Evolutionary conservation across 92 coral and sea anemone species (phyloP).

Genomic region (Porites lobata): DNA sequence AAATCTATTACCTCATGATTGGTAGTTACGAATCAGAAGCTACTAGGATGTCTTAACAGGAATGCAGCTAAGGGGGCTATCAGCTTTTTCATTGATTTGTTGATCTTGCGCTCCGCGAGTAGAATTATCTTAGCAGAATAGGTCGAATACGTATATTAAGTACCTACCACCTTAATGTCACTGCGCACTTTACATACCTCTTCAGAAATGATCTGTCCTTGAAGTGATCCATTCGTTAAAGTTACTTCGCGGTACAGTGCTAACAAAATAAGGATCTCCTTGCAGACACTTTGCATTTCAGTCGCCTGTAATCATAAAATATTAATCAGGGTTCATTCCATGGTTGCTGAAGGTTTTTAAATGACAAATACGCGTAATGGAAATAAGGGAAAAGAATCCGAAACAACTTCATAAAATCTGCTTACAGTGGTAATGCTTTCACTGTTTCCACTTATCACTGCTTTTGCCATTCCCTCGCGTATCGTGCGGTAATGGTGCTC

Average conservation of each 20-base stretch:
- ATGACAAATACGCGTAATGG: no score
- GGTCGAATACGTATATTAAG: no score
- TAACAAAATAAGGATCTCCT: constrained; percentile 36
- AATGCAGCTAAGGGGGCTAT: background rate
- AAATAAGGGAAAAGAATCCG: background rate
- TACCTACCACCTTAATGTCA: no score
- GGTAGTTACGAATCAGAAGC: no score
- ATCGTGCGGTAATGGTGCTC: constrained; percentile 26
- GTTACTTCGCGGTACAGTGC: constrained; percentile 51
- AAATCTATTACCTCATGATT: no score
- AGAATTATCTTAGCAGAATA: no score
- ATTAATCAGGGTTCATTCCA: no score
- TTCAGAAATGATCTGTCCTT: constrained; percentile 11
- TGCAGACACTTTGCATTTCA: constrained; percentile 12
- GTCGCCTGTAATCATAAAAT: background rate
- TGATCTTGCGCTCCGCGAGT: no score
- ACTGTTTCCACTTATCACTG: constrained; percentile 45
- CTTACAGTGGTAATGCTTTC: constrained; percentile 42
- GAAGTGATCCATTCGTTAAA: constrained; percentile 29
- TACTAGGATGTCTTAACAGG: background rate
- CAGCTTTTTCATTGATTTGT: no score
- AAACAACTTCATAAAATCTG: background rate
- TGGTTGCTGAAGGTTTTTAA: no score
- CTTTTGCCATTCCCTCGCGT: constrained; percentile 66
- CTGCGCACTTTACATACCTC: background rate